Conservation (phyloP, 2,113 vertebrate species). For the Candoia aspera region DNA sequence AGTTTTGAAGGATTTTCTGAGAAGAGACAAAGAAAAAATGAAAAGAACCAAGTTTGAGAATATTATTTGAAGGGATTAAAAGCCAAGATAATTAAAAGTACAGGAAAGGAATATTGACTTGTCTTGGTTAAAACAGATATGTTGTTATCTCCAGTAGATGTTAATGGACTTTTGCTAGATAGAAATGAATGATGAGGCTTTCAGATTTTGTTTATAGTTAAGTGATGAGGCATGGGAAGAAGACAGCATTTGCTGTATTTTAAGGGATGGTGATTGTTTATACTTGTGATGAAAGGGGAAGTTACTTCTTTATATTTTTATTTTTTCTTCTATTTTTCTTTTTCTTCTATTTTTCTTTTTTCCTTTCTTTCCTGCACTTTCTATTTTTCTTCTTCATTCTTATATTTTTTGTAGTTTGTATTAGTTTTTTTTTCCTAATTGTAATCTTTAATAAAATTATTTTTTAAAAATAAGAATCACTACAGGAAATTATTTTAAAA, state of each 20-base stretch:
- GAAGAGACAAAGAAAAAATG: background rate
- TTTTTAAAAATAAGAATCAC: background rate
- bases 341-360: no score
- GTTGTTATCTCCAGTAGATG: no score
- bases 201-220: no score
- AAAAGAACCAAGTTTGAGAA: background rate
- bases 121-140: background rate
- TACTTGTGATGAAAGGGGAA: background rate
- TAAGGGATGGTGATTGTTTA: background rate
- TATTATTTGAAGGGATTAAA: background rate
- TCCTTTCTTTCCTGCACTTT: background rate
- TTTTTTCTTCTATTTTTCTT: background rate
- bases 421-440: background rate
- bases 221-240: background rate
- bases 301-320: background rate
- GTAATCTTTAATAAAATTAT: background rate
- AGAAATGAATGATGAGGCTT: no score
- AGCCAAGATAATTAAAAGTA: background rate
- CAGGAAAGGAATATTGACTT: background rate
- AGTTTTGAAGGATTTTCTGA: background rate
- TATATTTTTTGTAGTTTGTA: background rate
- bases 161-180: no score
- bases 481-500: background rate
- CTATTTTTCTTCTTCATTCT: background rate
- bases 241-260: background rate